phyloP scores from a whole-genome alignment of 2,888 invertebrate species.

The Tiliacea citrago region DNA sequence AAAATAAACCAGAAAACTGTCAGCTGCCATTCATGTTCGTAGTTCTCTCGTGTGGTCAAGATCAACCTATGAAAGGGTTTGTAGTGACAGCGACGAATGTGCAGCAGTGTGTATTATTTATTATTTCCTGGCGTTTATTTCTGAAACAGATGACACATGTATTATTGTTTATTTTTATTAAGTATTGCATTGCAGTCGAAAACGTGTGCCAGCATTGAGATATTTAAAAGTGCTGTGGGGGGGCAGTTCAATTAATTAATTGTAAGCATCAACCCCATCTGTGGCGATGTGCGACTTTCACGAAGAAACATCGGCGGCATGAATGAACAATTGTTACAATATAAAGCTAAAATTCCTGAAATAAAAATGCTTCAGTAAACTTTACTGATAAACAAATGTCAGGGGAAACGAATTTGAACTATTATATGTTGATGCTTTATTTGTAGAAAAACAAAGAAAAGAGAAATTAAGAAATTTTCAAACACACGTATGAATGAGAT shows the following conservation, averaged over 20 bases:
- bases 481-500: too few species aligned
- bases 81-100: conserved; percentile 1
- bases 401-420: neutral
- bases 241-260: conserved; percentile 25
- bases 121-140: conserved; percentile 32
- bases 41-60: neutral
- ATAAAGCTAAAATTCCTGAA: neutral
- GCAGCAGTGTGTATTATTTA: neutral
- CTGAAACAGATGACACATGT: conserved; percentile 21
- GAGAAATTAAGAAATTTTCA: neutral
- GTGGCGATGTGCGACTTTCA: neutral
- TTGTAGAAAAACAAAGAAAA: neutral
- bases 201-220: conserved; percentile 29
- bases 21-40: neutral
- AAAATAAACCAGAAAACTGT: neutral
- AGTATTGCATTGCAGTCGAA: conserved; percentile 16
- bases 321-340: neutral
- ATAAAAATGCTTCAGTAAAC: neutral
- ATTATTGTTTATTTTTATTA: conserved; percentile 37
- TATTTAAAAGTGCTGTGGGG: conserved; percentile 29
- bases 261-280: neutral
- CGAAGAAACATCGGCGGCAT: neutral
- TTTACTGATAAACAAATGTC: neutral
- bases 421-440: neutral
- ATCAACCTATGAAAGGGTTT: conserved; percentile 12